These are phyloP conservation scores for Psylliodes chrysocephalus DNA, from an alignment of 2,888 invertebrate genomes.

Conservation along the genomic window DNA sequence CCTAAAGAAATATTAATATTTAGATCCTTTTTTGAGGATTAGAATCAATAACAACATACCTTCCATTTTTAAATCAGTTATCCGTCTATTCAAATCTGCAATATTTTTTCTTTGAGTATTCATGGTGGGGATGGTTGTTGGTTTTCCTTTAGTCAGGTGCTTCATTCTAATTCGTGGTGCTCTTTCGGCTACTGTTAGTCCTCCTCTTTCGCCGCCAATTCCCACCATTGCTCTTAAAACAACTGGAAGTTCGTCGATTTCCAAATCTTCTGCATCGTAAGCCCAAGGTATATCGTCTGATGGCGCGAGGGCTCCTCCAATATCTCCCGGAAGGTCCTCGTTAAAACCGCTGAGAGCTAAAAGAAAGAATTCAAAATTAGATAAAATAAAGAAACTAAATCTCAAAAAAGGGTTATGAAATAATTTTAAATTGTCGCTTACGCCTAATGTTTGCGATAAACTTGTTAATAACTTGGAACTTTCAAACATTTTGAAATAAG, in stretches of 20 bases:
- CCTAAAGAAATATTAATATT: conserved; percentile 18
- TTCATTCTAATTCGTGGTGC: conserved; percentile 69
- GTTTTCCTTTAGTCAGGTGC: conserved; percentile 70
- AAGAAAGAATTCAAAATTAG: conserved; percentile 5
- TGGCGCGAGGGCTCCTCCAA: conserved; percentile 45
- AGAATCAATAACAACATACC: conserved; percentile 49
- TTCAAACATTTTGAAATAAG: no score
- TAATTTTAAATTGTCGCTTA: no score
- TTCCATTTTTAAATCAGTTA: conserved; percentile 79
- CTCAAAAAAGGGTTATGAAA: no score
- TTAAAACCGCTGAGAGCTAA: conserved; percentile 56
- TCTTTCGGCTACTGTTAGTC: conserved; percentile 55
- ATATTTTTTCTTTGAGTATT: conserved; percentile 66
- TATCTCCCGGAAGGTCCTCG: conserved; percentile 57
- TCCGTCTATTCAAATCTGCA: conserved; percentile 75
- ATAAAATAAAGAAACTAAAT: no score
- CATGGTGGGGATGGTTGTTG: conserved; percentile 64
- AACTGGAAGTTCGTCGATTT: conserved; percentile 79
- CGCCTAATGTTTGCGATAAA: no score
- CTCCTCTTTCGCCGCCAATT: conserved; percentile 62
- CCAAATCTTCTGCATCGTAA: conserved; percentile 69
- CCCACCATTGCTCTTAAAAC: conserved; percentile 86
- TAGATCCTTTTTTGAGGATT: background rate
- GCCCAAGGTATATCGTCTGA: conserved; percentile 66
- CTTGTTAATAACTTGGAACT: no score